phyloP scores from a whole-genome alignment of 1,140 invertebrate species.

The Dysdera silvatica region DNA sequence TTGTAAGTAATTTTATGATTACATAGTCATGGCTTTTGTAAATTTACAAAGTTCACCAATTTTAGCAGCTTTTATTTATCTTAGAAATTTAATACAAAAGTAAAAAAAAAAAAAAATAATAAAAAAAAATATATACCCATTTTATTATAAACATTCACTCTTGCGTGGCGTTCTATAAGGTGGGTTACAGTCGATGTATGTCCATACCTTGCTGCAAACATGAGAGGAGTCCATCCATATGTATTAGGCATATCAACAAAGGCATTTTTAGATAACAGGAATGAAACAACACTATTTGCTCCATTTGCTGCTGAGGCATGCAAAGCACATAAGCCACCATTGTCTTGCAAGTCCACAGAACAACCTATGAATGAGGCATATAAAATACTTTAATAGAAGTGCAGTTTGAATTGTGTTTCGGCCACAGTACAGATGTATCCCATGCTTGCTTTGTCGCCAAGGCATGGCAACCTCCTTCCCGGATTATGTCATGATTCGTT shows the following conservation, averaged over 20 bases:
- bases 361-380: too few relatives aligned
- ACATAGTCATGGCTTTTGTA: background rate
- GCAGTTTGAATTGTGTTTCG: too few relatives aligned
- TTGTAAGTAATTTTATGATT: too few relatives aligned
- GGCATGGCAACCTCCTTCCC: too few relatives aligned
- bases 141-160: conserved; percentile 37
- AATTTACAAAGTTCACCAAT: background rate
- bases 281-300: conserved; percentile 3
- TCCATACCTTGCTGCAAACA: conserved; percentile 22
- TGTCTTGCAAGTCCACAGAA: conserved; percentile 10
- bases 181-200: background rate
- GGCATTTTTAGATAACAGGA: conserved; percentile 12
- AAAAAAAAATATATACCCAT: conserved; percentile 13
- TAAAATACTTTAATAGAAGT: too few relatives aligned
- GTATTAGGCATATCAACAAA: conserved; percentile 22
- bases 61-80: background rate
- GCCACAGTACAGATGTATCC: too few relatives aligned
- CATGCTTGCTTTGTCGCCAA: too few relatives aligned
- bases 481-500: too few relatives aligned
- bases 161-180: conserved; percentile 14
- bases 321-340: conserved; percentile 39
- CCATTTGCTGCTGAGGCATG: conserved; percentile 24
- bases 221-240: conserved; percentile 36
- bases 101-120: background rate
- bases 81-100: background rate